Conservation (phyloP, 1,140 invertebrate genomes). For the Pomacea maculata region DNA sequence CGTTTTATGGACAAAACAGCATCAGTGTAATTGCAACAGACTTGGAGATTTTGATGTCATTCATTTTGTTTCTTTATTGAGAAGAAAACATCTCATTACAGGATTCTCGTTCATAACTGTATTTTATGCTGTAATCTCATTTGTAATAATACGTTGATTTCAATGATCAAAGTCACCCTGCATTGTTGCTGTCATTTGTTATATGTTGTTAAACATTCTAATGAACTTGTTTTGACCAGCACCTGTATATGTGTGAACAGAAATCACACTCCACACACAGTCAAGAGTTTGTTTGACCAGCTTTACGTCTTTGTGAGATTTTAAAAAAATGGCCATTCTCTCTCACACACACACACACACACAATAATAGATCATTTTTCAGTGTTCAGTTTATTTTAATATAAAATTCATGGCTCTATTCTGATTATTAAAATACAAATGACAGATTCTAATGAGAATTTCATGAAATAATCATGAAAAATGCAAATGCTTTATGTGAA, state of each 20-base stretch:
- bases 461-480: background rate
- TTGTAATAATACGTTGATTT: no score
- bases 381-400: background rate
- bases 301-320: no score
- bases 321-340: no score
- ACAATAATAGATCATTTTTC: background rate
- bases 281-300: no score
- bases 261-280: no score
- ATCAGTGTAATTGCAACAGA: background rate
- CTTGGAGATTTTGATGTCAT: background rate
- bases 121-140: no score
- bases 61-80: no score
- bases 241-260: no score
- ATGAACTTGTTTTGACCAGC: no score
- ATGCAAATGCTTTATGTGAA: background rate
- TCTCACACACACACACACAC: no score
- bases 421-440: background rate
- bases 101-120: no score
- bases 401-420: background rate
- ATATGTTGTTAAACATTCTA: background rate
- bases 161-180: background rate
- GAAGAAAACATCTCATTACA: no score
- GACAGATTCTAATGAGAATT: background rate
- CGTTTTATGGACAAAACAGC: constrained; percentile 21
- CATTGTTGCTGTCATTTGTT: background rate